phyloP scores from a whole-genome alignment of 2,888 invertebrate species.

The Barypeithes pellucidus region DNA sequence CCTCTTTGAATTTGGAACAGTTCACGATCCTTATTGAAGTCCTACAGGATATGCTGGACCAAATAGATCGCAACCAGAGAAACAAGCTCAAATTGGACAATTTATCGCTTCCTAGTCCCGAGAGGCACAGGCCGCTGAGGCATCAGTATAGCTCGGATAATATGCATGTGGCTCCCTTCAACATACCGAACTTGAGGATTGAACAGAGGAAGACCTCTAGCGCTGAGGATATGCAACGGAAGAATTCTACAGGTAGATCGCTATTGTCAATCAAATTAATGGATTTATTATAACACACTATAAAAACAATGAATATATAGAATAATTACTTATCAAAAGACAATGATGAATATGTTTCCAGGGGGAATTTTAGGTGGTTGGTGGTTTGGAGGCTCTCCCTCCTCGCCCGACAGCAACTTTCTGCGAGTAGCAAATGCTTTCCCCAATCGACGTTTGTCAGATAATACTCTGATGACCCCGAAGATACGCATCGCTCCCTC shows the following conservation, averaged over 20 bases:
- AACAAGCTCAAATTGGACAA: constrained; percentile 92
- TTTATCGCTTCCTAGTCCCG: constrained; percentile 82
- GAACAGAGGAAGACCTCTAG: constrained; percentile 92
- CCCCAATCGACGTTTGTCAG: constrained; percentile 90
- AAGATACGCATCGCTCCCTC: constrained; percentile 92
- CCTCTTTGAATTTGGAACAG: constrained; percentile 86
- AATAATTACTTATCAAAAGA: not conserved
- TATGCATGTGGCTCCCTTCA: constrained; percentile 88
- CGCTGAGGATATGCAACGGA: constrained; percentile 92
- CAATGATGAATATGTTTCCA: constrained; percentile 48
- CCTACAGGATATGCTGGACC: constrained; percentile 93
- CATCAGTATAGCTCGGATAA: constrained; percentile 91
- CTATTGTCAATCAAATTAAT: not conserved
- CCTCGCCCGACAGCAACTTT: constrained; percentile 90
- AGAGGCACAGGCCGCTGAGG: constrained; percentile 81
- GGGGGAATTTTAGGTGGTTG: constrained; percentile 81
- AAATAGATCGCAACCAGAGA: constrained; percentile 90
- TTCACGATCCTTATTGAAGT: constrained; percentile 87
- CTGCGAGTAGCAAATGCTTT: constrained; percentile 86
- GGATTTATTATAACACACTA: no score
- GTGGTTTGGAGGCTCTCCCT: constrained; percentile 89
- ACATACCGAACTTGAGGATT: constrained; percentile 89
- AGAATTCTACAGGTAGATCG: constrained; percentile 83
- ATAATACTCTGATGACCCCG: constrained; percentile 93
- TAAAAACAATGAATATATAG: no score